phyloP scores from a whole-genome alignment of 1,140 invertebrate species.

The Ladona fulva region DNA sequence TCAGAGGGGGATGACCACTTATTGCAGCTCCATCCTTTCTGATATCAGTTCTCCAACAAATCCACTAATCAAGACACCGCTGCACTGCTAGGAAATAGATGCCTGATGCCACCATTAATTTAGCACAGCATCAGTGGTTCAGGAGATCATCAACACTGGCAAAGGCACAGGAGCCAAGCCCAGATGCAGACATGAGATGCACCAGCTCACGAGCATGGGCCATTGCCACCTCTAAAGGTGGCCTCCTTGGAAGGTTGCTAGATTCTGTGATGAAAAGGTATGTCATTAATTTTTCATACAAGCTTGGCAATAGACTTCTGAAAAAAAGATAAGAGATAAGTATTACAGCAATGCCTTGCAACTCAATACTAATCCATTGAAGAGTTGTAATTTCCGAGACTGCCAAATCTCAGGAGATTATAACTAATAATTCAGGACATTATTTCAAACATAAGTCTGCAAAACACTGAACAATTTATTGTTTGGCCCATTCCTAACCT shows the following conservation, averaged over 20 bases:
- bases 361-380: too few relatives aligned
- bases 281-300: background rate
- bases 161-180: slow-evolving; percentile 90
- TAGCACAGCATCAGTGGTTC: slow-evolving; percentile 7
- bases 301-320: background rate
- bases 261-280: slow-evolving; percentile 59
- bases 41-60: background rate
- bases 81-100: slow-evolving; percentile 5
- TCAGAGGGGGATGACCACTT: background rate
- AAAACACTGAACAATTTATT: too few relatives aligned
- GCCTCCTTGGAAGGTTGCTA: slow-evolving; percentile 75
- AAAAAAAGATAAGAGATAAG: too few relatives aligned
- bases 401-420: too few relatives aligned
- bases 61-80: background rate
- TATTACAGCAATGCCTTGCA: too few relatives aligned
- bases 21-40: background rate
- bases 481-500: too few relatives aligned
- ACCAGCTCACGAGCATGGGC: slow-evolving; percentile 82
- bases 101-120: background rate
- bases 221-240: slow-evolving; percentile 84
- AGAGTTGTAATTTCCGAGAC: too few relatives aligned
- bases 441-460: too few relatives aligned
- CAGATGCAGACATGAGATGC: slow-evolving; percentile 77
- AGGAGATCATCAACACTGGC: slow-evolving; percentile 66
- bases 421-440: too few relatives aligned